Conservation (phyloP, 1,140 invertebrate species). For the Drosophila parvula region DNA sequence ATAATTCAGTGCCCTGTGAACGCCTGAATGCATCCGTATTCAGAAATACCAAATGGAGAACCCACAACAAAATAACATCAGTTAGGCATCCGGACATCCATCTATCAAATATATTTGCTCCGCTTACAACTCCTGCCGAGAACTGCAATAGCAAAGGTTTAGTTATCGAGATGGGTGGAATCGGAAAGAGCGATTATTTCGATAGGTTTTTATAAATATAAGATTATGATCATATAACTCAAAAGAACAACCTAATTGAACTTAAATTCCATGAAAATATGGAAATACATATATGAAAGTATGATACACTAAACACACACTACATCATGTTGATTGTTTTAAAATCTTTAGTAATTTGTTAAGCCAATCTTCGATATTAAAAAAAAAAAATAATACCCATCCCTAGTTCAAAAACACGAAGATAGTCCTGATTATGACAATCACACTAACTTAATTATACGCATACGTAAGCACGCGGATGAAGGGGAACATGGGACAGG, state of each 20-base stretch:
- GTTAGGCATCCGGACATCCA: slow-evolving; percentile 18
- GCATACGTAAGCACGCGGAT: slow-evolving; percentile 57
- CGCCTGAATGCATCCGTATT: slow-evolving; percentile 46
- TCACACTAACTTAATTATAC: slow-evolving; percentile 72
- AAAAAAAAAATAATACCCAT: neutral
- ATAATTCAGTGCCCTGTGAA: slow-evolving; percentile 58
- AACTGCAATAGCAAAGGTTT: neutral
- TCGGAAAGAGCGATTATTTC: neutral
- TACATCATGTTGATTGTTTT: too few relatives aligned
- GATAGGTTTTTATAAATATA: neutral
- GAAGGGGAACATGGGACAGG: too few relatives aligned
- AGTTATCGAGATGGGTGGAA: neutral
- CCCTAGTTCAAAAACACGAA: neutral
- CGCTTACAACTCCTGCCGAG: neutral
- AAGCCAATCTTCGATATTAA: neutral
- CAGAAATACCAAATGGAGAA: slow-evolving; percentile 22
- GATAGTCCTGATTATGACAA: slow-evolving; percentile 53
- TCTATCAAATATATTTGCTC: slow-evolving; percentile 32
- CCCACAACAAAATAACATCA: slow-evolving; percentile 28
- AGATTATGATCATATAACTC: neutral
- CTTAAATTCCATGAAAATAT: neutral
- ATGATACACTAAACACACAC: neutral
- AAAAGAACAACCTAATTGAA: neutral
- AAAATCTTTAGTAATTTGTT: neutral
- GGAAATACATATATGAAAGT: too few relatives aligned